Evolutionary conservation across 1,140 invertebrate genomes (phyloP).

Genomic region (Pinna nobilis): DNA sequence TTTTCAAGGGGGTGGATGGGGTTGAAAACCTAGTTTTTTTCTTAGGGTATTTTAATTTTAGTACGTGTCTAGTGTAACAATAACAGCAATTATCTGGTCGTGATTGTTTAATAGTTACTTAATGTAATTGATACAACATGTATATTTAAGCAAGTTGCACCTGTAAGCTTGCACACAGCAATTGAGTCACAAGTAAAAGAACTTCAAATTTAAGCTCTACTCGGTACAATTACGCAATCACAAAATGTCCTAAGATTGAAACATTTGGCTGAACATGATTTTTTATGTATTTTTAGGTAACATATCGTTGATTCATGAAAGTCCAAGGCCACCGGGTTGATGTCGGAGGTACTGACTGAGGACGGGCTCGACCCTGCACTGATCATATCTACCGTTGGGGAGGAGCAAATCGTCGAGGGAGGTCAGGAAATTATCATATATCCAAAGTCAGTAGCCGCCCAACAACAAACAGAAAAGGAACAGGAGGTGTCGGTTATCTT

Average conservation of each 20-base stretch:
- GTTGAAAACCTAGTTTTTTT: constrained; percentile 2
- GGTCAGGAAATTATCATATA: constrained; percentile 17
- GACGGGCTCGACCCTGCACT: constrained; percentile 13
- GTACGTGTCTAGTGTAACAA: neutral
- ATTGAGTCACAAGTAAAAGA: neutral
- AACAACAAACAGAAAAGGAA: constrained; percentile 6
- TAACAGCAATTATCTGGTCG: neutral
- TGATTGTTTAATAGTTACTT: neutral
- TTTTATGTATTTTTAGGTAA: too few relatives aligned
- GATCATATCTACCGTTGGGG: constrained; percentile 11
- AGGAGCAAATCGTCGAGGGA: constrained; percentile 12
- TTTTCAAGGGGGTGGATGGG: too few relatives aligned
- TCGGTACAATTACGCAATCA: neutral
- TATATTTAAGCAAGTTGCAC: neutral
- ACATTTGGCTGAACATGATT: too few relatives aligned
- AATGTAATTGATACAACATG: neutral
- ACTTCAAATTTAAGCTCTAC: neutral
- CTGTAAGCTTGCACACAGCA: neutral
- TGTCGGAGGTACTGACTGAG: constrained; percentile 17
- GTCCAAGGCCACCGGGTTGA: neutral
- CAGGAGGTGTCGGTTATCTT: constrained; percentile 14
- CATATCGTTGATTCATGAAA: neutral
- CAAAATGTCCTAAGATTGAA: too few relatives aligned
- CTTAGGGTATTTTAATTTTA: neutral
- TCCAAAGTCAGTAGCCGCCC: constrained; percentile 2